Evolutionary conservation across 2,888 invertebrate genomes (phyloP).

Genomic region (Plagiodera versicolora): DNA sequence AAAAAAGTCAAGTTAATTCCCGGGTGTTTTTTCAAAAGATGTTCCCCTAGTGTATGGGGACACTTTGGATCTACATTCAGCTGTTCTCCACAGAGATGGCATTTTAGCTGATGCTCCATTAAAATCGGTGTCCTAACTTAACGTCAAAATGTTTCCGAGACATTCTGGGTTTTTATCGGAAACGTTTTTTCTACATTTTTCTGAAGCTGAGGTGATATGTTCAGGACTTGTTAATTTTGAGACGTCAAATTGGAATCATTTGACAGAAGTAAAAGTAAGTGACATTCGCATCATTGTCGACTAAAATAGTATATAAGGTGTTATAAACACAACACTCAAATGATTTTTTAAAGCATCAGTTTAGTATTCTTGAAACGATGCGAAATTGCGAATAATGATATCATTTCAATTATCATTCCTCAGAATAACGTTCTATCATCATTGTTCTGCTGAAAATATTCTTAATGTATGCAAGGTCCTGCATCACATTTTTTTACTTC

Average conservation of each 20-base stretch:
- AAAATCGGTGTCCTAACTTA: slow-evolving; percentile 4
- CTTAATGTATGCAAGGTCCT: too few relatives aligned
- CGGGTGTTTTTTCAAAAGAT: slow-evolving; percentile 46
- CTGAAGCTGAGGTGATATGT: background rate
- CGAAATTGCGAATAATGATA: too few relatives aligned
- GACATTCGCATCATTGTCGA: too few relatives aligned
- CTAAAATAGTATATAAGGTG: too few relatives aligned
- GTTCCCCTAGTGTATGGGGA: slow-evolving; percentile 43
- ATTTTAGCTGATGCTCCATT: slow-evolving; percentile 29
- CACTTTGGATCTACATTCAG: slow-evolving; percentile 40
- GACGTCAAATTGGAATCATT: background rate
- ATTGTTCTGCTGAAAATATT: too few relatives aligned
- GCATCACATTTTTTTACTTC: too few relatives aligned
- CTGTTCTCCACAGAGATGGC: slow-evolving; percentile 46
- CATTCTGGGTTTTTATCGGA: background rate
- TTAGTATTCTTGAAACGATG: too few relatives aligned
- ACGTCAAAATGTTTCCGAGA: background rate
- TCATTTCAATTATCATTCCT: too few relatives aligned
- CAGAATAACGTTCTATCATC: too few relatives aligned
- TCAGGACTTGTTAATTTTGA: background rate
- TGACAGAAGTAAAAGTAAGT: background rate
- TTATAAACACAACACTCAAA: too few relatives aligned
- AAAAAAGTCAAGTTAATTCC: slow-evolving; percentile 44
- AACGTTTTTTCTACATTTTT: background rate
- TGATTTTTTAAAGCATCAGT: too few relatives aligned